phyloP scores from a whole-genome alignment of 2,113 vertebrate genomes.

The Hippocampus mohnikei region DNA sequence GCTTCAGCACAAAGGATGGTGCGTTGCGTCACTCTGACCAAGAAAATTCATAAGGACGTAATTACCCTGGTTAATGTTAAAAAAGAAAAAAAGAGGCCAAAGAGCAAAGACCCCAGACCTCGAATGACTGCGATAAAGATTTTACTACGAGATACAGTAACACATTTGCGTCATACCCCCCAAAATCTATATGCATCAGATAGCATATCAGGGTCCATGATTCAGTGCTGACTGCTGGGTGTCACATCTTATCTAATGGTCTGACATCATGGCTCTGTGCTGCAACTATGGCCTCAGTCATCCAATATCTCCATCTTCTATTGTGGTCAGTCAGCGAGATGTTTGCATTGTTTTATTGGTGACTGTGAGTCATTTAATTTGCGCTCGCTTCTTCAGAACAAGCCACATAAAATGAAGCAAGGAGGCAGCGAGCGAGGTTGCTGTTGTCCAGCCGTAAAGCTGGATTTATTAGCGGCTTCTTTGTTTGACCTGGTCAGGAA shows the following conservation, averaged over 20 bases:
- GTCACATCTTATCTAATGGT: constrained; percentile 57
- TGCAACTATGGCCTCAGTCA: constrained; percentile 39
- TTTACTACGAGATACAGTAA: constrained; percentile 9
- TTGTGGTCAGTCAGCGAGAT: constrained; percentile 65
- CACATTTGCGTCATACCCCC: constrained; percentile 34
- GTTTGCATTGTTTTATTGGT: constrained; percentile 70
- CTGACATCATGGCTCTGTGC: constrained; percentile 43
- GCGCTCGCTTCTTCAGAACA: constrained; percentile 52
- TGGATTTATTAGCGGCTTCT: constrained; percentile 73
- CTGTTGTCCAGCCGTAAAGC: constrained; percentile 68
- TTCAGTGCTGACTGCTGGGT: constrained; percentile 42
- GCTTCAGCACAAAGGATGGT: background rate
- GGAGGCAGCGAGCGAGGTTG: constrained; percentile 61
- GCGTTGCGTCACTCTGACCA: background rate
- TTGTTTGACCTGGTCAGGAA: constrained; percentile 70
- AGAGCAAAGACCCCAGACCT: constrained; percentile 12
- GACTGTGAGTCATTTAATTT: constrained; percentile 74
- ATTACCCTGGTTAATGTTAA: constrained; percentile 20
- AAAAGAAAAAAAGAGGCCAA: constrained; percentile 21
- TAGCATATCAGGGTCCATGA: constrained; percentile 43
- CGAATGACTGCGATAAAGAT: constrained; percentile 26
- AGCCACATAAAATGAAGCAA: constrained; percentile 65
- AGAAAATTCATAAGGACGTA: constrained; percentile 50
- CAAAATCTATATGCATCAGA: constrained; percentile 49
- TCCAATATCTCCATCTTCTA: constrained; percentile 64